These are phyloP conservation scores for Drosophila stalkeri DNA, from an alignment of 2,888 invertebrate species.

Conservation along the genomic window DNA sequence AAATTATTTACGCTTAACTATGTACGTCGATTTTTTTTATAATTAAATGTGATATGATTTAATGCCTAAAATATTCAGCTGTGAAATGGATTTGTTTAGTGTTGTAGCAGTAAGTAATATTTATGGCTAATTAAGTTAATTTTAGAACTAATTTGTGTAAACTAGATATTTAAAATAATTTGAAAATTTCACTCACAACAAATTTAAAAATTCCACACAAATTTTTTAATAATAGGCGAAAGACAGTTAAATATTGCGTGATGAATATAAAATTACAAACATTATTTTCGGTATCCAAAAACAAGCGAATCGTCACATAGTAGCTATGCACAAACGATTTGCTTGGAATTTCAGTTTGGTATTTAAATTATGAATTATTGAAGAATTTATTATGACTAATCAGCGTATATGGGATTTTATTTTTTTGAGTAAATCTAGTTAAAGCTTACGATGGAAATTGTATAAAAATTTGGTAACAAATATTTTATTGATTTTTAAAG, in stretches of 20 bases:
- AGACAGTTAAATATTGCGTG: neutral
- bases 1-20: constrained; percentile 1
- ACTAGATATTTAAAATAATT: neutral
- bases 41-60: constrained; percentile 17
- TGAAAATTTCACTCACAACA: neutral
- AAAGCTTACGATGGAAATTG: neutral
- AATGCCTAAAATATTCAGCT: constrained; percentile 10
- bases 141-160: neutral
- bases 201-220: constrained; percentile 2
- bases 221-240: neutral
- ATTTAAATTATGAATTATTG: neutral
- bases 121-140: neutral
- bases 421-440: neutral
- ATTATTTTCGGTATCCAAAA: neutral
- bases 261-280: neutral
- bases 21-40: neutral
- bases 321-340: neutral
- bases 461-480: neutral
- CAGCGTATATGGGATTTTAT: neutral
- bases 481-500: neutral
- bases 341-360: neutral
- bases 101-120: neutral
- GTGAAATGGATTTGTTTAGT: neutral
- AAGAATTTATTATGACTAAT: neutral
- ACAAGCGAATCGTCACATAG: neutral